phyloP scores from a whole-genome alignment of 64 coral and sea anemone species.

The Pocillopora verrucosa region DNA sequence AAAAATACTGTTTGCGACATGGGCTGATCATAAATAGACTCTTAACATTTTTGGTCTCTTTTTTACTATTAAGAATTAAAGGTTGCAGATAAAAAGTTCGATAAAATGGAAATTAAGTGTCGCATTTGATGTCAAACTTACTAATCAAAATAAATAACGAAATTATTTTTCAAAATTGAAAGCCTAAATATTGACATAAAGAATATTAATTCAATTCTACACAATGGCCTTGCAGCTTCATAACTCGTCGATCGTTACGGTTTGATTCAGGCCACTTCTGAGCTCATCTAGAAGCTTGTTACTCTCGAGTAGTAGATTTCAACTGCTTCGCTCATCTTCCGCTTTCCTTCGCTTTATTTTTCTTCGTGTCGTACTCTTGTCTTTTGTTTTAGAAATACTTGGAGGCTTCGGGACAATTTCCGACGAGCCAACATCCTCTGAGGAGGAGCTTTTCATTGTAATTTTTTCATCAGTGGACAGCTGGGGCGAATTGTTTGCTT shows the following conservation, averaged over 20 bases:
- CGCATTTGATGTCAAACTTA: background rate
- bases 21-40: too few species aligned
- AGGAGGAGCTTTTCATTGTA: background rate
- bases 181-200: background rate
- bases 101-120: background rate
- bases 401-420: slow-evolving; percentile 19
- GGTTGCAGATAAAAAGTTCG: background rate
- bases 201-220: background rate
- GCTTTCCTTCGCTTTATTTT: slow-evolving; percentile 19
- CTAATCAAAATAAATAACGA: background rate
- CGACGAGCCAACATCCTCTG: background rate
- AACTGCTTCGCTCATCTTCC: background rate
- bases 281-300: too few species aligned
- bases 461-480: background rate
- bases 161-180: background rate
- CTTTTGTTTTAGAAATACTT: slow-evolving; percentile 13
- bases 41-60: too few species aligned
- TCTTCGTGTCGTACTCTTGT: background rate
- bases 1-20: too few species aligned
- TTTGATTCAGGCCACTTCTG: too few species aligned
- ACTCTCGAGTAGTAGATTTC: background rate
- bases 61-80: background rate
- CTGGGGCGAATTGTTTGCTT: background rate
- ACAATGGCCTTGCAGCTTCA: background rate
- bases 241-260: too few species aligned